Conservation (phyloP, 2,797 vertebrate genomes). For the Garrulus glandarius region DNA sequence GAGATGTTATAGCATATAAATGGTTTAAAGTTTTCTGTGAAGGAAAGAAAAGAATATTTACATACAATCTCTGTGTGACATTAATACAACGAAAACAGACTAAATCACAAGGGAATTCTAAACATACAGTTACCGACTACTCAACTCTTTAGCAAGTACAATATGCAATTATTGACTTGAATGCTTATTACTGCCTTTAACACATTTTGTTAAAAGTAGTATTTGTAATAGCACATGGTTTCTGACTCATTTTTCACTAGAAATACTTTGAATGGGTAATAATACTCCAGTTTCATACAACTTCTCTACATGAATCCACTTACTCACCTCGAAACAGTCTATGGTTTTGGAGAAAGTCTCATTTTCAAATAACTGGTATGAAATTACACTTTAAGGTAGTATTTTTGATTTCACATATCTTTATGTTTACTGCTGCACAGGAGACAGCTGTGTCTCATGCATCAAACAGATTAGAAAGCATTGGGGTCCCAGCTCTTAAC, state of each 20-base stretch:
- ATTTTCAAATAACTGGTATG: not conserved
- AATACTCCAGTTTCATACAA: not conserved
- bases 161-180: not conserved
- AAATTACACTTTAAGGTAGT: not conserved
- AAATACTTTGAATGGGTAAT: not conserved
- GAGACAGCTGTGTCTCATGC: not conserved
- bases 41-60: not conserved
- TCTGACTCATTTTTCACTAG: not conserved
- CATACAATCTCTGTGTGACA: not conserved
- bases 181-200: not conserved
- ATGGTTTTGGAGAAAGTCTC: not conserved
- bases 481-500: not conserved
- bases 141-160: not conserved
- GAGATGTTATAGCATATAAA: slow-evolving; percentile 73
- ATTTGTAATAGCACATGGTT: not conserved
- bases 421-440: not conserved
- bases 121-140: not conserved
- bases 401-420: not conserved
- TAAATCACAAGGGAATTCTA: not conserved
- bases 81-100: not conserved
- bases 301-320: not conserved
- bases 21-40: slow-evolving; percentile 61
- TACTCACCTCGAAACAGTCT: fast-evolving
- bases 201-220: not conserved
- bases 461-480: not conserved